Evolutionary conservation across 2,888 invertebrate genomes (phyloP).

Genomic region (Epirrita christyi): DNA sequence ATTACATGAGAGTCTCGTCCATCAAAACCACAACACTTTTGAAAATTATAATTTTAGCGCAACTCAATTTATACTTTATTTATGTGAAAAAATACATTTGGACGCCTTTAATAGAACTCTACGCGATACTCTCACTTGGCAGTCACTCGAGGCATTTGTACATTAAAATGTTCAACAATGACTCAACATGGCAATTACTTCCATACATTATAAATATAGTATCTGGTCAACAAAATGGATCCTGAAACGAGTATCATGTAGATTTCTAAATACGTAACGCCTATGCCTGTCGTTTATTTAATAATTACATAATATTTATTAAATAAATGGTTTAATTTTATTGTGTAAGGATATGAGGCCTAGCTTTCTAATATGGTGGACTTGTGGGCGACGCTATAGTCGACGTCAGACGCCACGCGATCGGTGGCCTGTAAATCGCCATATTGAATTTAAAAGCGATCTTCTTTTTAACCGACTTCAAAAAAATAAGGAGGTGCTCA

Average conservation of each 20-base stretch:
- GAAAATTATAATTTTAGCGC: slow-evolving; percentile 38
- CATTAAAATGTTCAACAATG: slow-evolving; percentile 29
- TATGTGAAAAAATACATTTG: slow-evolving; percentile 44
- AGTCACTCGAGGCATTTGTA: slow-evolving; percentile 20
- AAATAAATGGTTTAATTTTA: slow-evolving; percentile 34
- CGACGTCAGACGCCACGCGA: too few relatives aligned
- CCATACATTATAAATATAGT: slow-evolving; percentile 37
- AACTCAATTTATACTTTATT: slow-evolving; percentile 39
- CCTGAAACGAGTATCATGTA: slow-evolving; percentile 49
- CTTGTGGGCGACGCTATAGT: too few relatives aligned
- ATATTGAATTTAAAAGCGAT: too few relatives aligned
- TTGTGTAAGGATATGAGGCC: slow-evolving; percentile 56
- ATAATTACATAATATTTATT: slow-evolving; percentile 26
- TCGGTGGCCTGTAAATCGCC: too few relatives aligned
- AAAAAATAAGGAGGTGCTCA: too few relatives aligned
- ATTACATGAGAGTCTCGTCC: slow-evolving; percentile 65
- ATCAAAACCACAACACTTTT: slow-evolving; percentile 48
- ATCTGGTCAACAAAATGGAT: slow-evolving; percentile 34
- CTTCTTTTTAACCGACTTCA: too few relatives aligned
- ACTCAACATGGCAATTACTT: slow-evolving; percentile 39
- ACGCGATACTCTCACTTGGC: slow-evolving; percentile 46
- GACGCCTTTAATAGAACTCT: slow-evolving; percentile 48
- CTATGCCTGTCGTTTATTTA: slow-evolving; percentile 41
- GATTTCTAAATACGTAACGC: slow-evolving; percentile 47
- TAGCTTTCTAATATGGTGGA: slow-evolving; percentile 64